Percentiles rank a stretch among this genome's conserved stretches.
phyloP scores from a whole-genome alignment of 2,888 invertebrate species.

The Meteorus cinctellus region DNA sequence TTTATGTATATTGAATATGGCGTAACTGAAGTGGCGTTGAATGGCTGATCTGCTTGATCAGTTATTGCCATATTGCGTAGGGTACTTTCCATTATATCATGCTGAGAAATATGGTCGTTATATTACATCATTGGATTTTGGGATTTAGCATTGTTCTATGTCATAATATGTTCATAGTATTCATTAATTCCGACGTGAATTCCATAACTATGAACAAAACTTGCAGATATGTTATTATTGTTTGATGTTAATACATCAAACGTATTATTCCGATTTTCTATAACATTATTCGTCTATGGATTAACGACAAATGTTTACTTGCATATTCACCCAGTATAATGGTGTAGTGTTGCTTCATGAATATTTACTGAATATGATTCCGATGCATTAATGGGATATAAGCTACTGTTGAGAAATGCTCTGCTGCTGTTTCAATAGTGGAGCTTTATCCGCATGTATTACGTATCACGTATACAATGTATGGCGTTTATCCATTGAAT shows the following conservation, averaged over 20 bases:
- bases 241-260: background rate
- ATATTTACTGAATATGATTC: slow-evolving; percentile 26
- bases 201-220: too few relatives aligned
- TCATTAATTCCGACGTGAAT: too few relatives aligned
- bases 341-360: slow-evolving; percentile 16
- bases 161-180: background rate
- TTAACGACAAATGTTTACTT: slow-evolving; percentile 29
- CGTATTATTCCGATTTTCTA: slow-evolving; percentile 4
- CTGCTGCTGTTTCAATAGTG: background rate
- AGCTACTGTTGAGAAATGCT: background rate
- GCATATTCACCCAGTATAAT: background rate
- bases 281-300: slow-evolving; percentile 4
- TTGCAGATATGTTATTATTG: background rate
- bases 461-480: background rate
- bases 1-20: too few relatives aligned
- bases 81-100: too few relatives aligned
- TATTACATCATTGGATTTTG: background rate
- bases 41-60: too few relatives aligned
- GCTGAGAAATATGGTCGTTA: too few relatives aligned
- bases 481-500: background rate
- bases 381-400: slow-evolving; percentile 2
- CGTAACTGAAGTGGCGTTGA: too few relatives aligned
- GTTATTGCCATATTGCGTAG: too few relatives aligned
- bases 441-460: background rate
- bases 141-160: background rate